Evolutionary conservation across 2,113 vertebrate genomes (phyloP).

Genomic region (Ictalurus furcatus): DNA sequence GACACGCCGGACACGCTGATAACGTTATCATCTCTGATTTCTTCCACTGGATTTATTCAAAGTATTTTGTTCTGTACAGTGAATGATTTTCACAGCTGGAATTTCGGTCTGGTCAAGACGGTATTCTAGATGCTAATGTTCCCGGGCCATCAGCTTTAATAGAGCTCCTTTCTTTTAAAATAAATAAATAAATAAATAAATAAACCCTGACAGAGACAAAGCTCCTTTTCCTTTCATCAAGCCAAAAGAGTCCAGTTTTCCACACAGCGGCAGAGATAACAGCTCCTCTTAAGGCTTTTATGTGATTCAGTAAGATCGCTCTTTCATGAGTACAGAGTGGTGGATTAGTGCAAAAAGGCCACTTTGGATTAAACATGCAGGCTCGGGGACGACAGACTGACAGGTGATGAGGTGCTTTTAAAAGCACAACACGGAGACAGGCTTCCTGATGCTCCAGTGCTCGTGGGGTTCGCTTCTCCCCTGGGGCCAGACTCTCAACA

Average conservation of each 20-base stretch:
- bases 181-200: too few relatives aligned
- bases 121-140: background rate
- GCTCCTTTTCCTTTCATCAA: background rate
- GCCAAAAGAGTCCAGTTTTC: background rate
- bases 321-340: background rate
- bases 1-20: background rate
- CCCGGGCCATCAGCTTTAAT: background rate
- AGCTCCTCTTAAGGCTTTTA: constrained; percentile 28
- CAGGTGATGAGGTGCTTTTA: constrained; percentile 35
- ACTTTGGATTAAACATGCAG: constrained; percentile 14
- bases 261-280: background rate
- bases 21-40: background rate
- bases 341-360: background rate
- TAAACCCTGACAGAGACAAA: too few relatives aligned
- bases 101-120: background rate
- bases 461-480: constrained; percentile 18
- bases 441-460: constrained; percentile 34
- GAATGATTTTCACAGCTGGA: background rate
- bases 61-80: background rate
- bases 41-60: background rate
- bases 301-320: background rate
- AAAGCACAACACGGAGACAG: constrained; percentile 4
- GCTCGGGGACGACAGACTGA: constrained; percentile 33
- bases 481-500: constrained; percentile 34
- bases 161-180: background rate